A percentile compares a stretch with the other conserved stretches of the same genome.
Conservation (phyloP, 1,140 invertebrate genomes). For the Dendrolimus kikuchii region DNA sequence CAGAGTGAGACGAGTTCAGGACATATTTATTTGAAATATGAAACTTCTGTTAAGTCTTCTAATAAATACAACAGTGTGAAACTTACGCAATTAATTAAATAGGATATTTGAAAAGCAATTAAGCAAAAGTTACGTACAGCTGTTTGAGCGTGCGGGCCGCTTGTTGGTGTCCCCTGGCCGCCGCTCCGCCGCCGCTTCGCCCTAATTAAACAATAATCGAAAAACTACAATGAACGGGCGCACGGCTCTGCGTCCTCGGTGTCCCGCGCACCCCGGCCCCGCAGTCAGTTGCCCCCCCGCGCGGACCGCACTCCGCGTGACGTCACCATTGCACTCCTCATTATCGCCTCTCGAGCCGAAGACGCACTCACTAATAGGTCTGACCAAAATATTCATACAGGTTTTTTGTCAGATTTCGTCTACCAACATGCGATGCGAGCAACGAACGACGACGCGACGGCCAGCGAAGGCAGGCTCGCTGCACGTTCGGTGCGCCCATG, state of each 20-base stretch:
- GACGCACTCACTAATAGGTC: constrained; percentile 36
- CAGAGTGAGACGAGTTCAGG: too few relatives aligned
- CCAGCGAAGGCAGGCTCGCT: background rate
- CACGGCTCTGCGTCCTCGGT: constrained; percentile 55
- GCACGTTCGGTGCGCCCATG: constrained; percentile 13
- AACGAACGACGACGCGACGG: constrained; percentile 13
- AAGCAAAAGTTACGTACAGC: background rate
- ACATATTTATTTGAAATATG: too few relatives aligned
- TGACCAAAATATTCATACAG: constrained; percentile 25
- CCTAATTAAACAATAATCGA: constrained; percentile 72
- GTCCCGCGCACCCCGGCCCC: constrained; percentile 29
- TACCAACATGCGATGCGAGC: constrained; percentile 16
- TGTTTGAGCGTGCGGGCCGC: constrained; percentile 33
- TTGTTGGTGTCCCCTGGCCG: constrained; percentile 43
- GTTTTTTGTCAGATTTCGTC: constrained; percentile 23
- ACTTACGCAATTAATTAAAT: background rate
- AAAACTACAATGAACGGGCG: constrained; percentile 71
- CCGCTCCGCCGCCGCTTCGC: constrained; percentile 69
- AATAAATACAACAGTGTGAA: background rate
- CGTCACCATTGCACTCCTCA: constrained; percentile 65
- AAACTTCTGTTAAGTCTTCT: too few relatives aligned
- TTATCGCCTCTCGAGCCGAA: constrained; percentile 58
- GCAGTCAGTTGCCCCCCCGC: constrained; percentile 9
- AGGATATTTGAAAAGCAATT: background rate
- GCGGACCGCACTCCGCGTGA: constrained; percentile 36